Base-by-base conservation (phyloP, 2,797 vertebrate genomes). In the Arrhamphus sclerolepis region DNA sequence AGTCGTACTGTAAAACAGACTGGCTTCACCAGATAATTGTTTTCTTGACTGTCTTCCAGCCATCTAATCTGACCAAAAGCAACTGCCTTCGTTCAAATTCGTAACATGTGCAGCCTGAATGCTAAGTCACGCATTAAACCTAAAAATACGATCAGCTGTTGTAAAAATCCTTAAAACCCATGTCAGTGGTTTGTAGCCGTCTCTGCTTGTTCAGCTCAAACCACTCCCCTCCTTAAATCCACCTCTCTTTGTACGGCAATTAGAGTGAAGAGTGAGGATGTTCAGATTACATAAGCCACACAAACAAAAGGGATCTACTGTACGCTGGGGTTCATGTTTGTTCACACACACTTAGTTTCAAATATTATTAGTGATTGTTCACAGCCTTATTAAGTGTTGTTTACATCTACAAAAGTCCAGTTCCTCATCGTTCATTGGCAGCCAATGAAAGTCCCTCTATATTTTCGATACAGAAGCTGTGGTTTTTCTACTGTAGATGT, bases 381-480 rank as follows among this genome's bases (percentile, higher is more conserved):
- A 31, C 22, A 28, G 24, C 67, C 80, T 77, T 81, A 67, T 76
- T 62, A 16, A 48, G 66, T 26, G 56, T 64, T 72, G 67, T 78
- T 82, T 79, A 82, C 42, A 29, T 60, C 28, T 17, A 49, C 24
- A 51, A 28, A 0, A 22, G 39, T 42, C 79, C 52, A 2, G 85
- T 83, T 86, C 64, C 60, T 64, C 79, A 22, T 81, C 81, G 78
- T 88, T 84, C 78, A 77, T 69, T 28, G 56, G 52, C 14, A 19
- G 21, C 51, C 40, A 0, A 17, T 56, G 48, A 69, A 28, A 56
- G 31, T 60, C 51, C 43, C 24, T 56, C 29, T 55, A 21, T 61
- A 41, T 80, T 63, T 46, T 63, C 49, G 18, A 19, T 50, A 71
- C 53, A 50, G 46, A 51, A 68, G 70, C 58, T 65, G 68, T 16